phyloP scores from a whole-genome alignment of 2,113 vertebrate species.

The Cochlearius cochlearius region DNA sequence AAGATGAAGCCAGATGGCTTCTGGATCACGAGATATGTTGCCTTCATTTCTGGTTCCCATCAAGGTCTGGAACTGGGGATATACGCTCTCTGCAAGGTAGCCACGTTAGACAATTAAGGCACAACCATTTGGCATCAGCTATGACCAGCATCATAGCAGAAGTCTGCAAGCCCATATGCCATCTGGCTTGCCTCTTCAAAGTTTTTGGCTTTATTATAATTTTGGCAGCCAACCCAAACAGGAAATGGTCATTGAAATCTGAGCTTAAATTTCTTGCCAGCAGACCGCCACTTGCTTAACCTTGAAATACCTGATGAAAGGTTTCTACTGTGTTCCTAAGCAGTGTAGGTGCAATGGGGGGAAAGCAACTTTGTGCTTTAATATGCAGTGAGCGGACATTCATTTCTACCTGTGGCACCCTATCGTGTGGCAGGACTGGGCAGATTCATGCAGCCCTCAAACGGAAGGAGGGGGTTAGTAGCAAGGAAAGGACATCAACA shows the following conservation, averaged over 20 bases:
- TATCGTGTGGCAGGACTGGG: background rate
- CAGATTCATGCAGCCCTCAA: background rate
- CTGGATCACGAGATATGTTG: background rate
- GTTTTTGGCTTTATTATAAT: background rate
- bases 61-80: background rate
- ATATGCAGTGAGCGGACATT: background rate
- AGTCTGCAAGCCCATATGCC: background rate
- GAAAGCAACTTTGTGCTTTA: background rate
- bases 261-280: background rate
- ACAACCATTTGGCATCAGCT: background rate
- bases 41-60: background rate
- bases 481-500: background rate
- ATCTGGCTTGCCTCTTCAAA: background rate
- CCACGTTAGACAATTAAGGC: background rate
- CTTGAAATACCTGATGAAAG: background rate
- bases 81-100: background rate
- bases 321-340: background rate
- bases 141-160: background rate
- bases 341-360: background rate
- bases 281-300: background rate
- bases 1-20: conserved; percentile 11
- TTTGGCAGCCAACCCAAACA: background rate
- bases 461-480: background rate
- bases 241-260: background rate
- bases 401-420: background rate